Conservation (phyloP, 2,888 invertebrate species). For the Prosapia bicincta region DNA sequence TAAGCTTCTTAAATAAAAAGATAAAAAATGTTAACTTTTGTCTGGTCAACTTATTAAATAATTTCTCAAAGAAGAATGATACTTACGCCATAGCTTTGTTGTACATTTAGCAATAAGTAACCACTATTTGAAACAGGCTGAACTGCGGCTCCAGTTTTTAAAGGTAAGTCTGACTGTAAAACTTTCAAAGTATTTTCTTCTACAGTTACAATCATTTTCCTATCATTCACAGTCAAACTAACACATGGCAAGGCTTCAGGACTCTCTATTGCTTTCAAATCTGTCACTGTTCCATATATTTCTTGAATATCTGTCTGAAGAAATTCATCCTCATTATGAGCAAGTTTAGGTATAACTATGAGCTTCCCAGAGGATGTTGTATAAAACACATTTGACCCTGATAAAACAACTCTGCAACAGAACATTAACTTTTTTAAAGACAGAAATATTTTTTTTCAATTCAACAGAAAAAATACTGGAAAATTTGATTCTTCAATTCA, state of each 20-base stretch:
- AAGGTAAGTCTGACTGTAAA: background rate
- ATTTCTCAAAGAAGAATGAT: too few relatives aligned
- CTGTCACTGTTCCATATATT: background rate
- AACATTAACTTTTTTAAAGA: background rate
- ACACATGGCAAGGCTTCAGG: background rate
- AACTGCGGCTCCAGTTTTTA: background rate
- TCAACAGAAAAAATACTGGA: too few relatives aligned
- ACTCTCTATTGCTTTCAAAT: background rate
- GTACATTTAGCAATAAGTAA: constrained; percentile 3
- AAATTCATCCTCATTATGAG: background rate
- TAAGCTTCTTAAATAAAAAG: too few relatives aligned
- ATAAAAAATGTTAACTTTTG: too few relatives aligned
- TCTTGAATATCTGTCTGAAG: background rate
- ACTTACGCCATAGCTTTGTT: constrained; percentile 38
- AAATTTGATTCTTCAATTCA: too few relatives aligned
- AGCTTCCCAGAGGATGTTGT: background rate
- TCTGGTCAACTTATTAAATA: too few relatives aligned
- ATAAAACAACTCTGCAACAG: background rate
- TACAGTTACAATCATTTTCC: background rate
- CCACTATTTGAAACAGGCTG: background rate
- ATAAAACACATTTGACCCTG: background rate
- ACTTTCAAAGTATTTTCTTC: background rate
- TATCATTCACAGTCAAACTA: background rate
- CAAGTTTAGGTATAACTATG: background rate
- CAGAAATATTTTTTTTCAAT: too few relatives aligned